phyloP scores from a whole-genome alignment of 2,113 vertebrate genomes.

The Alaudala cheleensis region DNA sequence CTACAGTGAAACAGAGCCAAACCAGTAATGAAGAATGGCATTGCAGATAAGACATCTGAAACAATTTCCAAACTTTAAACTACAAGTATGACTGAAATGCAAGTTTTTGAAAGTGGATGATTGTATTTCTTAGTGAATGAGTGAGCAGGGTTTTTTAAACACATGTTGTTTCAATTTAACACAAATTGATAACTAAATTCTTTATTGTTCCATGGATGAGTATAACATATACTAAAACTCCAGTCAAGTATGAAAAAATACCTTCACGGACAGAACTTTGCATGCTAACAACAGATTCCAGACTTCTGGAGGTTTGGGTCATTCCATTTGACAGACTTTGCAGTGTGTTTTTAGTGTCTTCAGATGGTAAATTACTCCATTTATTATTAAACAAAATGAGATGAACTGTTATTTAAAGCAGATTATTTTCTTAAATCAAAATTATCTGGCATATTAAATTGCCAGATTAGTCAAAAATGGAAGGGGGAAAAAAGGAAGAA shows the following conservation, averaged over 20 bases:
- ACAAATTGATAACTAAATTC: background rate
- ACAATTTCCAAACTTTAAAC: background rate
- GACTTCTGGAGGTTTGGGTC: background rate
- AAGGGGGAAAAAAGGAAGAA: accelerated
- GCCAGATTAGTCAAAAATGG: background rate
- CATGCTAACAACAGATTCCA: background rate
- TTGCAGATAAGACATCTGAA: background rate
- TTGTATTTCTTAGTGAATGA: background rate
- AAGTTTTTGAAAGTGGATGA: background rate
- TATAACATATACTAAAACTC: background rate
- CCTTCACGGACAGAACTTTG: background rate
- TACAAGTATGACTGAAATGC: background rate
- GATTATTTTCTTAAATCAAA: background rate
- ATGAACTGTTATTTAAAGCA: background rate
- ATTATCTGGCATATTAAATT: background rate
- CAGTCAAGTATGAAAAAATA: background rate
- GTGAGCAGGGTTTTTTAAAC: background rate
- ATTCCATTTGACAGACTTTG: background rate
- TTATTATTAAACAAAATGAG: background rate
- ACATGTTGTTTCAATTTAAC: background rate
- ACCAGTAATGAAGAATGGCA: background rate
- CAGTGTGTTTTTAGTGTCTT: background rate
- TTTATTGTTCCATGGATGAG: background rate
- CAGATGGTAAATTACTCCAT: background rate
- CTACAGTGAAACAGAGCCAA: background rate